These are phyloP conservation scores for Galeruca laticollis DNA, from an alignment of 2,888 invertebrate genomes.

Conservation along the genomic window DNA sequence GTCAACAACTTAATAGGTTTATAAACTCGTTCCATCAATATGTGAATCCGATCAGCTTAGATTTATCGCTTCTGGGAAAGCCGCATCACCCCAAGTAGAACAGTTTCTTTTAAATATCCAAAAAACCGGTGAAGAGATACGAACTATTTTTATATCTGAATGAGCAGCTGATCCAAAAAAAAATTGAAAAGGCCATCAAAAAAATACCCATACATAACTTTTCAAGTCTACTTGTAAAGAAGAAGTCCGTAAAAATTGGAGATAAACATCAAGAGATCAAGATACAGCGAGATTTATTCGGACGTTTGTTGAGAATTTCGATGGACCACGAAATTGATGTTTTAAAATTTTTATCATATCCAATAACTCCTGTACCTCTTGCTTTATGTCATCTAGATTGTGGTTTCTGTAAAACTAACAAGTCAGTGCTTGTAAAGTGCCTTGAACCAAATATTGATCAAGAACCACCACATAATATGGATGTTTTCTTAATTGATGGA, in stretches of 20 bases:
- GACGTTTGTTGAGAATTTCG: slow-evolving; percentile 43
- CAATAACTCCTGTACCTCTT: slow-evolving; percentile 42
- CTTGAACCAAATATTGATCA: too few relatives aligned
- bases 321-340: slow-evolving; percentile 49
- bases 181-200: neutral
- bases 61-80: slow-evolving; percentile 17
- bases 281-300: slow-evolving; percentile 20
- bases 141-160: neutral
- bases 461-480: too few relatives aligned
- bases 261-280: slow-evolving; percentile 26
- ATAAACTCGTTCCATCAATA: neutral
- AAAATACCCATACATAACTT: slow-evolving; percentile 3
- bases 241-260: slow-evolving; percentile 27
- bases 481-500: slow-evolving; percentile 51
- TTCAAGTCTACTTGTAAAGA: slow-evolving; percentile 19
- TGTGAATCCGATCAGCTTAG: neutral
- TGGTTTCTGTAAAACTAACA: too few relatives aligned
- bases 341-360: slow-evolving; percentile 10
- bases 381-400: slow-evolving; percentile 52
- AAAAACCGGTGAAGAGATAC: slow-evolving; percentile 21
- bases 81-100: slow-evolving; percentile 18
- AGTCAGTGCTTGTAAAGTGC: slow-evolving; percentile 49
- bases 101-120: slow-evolving; percentile 21
- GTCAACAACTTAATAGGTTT: too few relatives aligned
- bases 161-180: neutral